Percentiles rank a stretch among this genome's conserved stretches.
phyloP scores from a whole-genome alignment of 2,113 vertebrate species.

The rabbit (Oryctolagus cuniculus) region mOryCun1.1 NC_091433.1:137907501-137908000 shows the following conservation, averaged over 20 bases:
- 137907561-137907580: not conserved
- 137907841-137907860: not conserved
- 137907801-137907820: too few relatives aligned
- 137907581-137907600: not conserved
- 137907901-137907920: too few relatives aligned
- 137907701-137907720: too few relatives aligned
- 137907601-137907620: too few relatives aligned
- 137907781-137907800: not conserved
- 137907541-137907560: not conserved
- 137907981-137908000: not conserved
- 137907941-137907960: not conserved
- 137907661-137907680: too few relatives aligned
- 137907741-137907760: too few relatives aligned
- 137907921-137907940: too few relatives aligned
- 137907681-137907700: too few relatives aligned
- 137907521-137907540: not conserved
- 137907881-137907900: too few relatives aligned
- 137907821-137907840: fast-evolving
- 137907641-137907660: too few relatives aligned
- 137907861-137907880: not conserved
- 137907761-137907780: not conserved
- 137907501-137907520: not conserved
- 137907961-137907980: not conserved
- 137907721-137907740: too few relatives aligned
- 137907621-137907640: too few relatives aligned